phyloP scores from a whole-genome alignment of 2,797 vertebrate species.

The Anguilla megastoma region DNA sequence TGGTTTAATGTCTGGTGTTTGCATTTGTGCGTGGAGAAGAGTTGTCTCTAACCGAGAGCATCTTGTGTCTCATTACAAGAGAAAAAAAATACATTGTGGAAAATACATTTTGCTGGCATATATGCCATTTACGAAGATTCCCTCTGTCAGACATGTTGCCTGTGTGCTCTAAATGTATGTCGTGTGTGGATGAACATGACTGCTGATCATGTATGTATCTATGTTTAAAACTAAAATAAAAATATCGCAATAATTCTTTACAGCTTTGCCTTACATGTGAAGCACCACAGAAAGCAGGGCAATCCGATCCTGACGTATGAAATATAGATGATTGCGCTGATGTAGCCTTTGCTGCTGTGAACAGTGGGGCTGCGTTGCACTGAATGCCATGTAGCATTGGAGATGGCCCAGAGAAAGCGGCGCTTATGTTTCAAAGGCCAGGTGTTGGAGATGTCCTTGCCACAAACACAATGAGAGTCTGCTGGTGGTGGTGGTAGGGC shows the following conservation, averaged over 20 bases:
- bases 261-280: neutral
- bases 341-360: neutral
- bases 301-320: slow-evolving; percentile 16
- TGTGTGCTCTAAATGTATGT: neutral
- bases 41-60: neutral
- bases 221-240: neutral
- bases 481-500: neutral
- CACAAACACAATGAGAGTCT: slow-evolving; percentile 11
- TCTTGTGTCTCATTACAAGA: neutral
- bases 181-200: neutral
- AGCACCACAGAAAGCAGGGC: neutral
- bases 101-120: neutral
- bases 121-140: neutral
- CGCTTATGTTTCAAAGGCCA: neutral
- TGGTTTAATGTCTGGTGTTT: neutral
- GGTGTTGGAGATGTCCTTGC: neutral
- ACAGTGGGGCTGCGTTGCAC: neutral
- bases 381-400: neutral
- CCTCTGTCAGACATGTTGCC: neutral
- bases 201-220: neutral
- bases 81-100: neutral
- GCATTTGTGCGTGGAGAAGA: neutral
- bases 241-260: neutral
- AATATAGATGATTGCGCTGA: slow-evolving; percentile 22
- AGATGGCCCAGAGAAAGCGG: neutral